phyloP scores from a whole-genome alignment of 2,797 vertebrate genomes.

The Vireo griseus region DNA sequence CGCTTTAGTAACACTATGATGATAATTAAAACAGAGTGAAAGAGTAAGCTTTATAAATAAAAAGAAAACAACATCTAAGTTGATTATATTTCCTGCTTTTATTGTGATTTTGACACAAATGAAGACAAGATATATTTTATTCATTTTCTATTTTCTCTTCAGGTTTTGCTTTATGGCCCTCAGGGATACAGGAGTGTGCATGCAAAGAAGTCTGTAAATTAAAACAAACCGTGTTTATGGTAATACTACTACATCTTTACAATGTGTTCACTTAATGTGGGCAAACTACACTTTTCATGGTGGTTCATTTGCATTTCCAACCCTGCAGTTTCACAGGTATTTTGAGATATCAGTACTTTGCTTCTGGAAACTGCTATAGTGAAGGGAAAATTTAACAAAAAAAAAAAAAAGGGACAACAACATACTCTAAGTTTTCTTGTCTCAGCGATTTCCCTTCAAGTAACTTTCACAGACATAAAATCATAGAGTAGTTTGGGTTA shows the following conservation, averaged over 20 bases:
- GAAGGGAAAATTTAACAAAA: not conserved
- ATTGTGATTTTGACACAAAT: constrained; percentile 68
- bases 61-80: constrained; percentile 19
- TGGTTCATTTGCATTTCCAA: constrained; percentile 4
- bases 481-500: not conserved
- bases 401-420: not conserved
- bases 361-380: not conserved
- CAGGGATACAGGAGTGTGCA: constrained; percentile 12
- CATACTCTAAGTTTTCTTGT: not conserved
- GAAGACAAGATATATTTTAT: constrained; percentile 58
- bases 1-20: constrained; percentile 28
- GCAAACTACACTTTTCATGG: constrained; percentile 22
- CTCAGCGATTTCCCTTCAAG: not conserved
- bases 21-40: constrained; percentile 59
- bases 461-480: not conserved
- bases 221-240: constrained; percentile 24
- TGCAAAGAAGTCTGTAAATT: constrained; percentile 65
- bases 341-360: not conserved
- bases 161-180: constrained; percentile 48
- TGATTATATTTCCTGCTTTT: constrained; percentile 62
- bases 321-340: not conserved
- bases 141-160: constrained; percentile 45
- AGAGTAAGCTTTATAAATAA: constrained; percentile 66
- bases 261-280: constrained; percentile 26
- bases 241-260: constrained; percentile 35